phyloP scores from a whole-genome alignment of 2,888 invertebrate species.

The Hydrotaea cyrtoneurina region DNA sequence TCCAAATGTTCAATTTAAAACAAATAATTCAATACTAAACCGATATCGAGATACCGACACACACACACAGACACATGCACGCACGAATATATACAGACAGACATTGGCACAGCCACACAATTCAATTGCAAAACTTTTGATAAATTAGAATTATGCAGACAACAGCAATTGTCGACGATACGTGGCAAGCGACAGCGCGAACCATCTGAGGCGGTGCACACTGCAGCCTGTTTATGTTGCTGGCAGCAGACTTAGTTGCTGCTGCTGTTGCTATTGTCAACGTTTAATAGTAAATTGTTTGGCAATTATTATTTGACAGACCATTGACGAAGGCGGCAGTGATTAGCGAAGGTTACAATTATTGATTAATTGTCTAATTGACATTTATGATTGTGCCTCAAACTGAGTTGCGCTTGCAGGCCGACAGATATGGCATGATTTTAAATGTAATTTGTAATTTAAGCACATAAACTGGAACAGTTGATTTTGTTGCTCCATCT shows the following conservation, averaged over 20 bases:
- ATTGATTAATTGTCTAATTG: slow-evolving; percentile 39
- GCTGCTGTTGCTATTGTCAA: not conserved
- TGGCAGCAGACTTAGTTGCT: not conserved
- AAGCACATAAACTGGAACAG: too few relatives aligned
- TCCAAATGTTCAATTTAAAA: slow-evolving; percentile 68
- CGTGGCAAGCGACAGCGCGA: not conserved
- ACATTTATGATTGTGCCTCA: slow-evolving; percentile 28
- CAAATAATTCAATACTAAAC: slow-evolving; percentile 72
- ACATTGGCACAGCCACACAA: slow-evolving; percentile 8
- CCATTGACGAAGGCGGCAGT: slow-evolving; percentile 27
- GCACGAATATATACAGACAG: not conserved
- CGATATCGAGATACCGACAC: slow-evolving; percentile 17
- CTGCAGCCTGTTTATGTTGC: slow-evolving; percentile 11
- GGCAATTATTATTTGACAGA: slow-evolving; percentile 63
- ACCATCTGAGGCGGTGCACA: not conserved
- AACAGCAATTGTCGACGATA: slow-evolving; percentile 17
- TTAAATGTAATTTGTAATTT: not conserved
- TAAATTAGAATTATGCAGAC: slow-evolving; percentile 72
- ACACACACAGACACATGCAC: not conserved
- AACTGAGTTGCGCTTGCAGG: not conserved
- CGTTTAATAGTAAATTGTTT: slow-evolving; percentile 59
- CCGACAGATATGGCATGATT: not conserved
- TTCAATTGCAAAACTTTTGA: slow-evolving; percentile 74
- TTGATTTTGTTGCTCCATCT: too few relatives aligned
- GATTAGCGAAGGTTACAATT: slow-evolving; percentile 20